Percentiles rank a stretch among this genome's conserved stretches.
phyloP scores from a whole-genome alignment of 2,888 invertebrate species.

The Drosophila fulvimacula region DNA sequence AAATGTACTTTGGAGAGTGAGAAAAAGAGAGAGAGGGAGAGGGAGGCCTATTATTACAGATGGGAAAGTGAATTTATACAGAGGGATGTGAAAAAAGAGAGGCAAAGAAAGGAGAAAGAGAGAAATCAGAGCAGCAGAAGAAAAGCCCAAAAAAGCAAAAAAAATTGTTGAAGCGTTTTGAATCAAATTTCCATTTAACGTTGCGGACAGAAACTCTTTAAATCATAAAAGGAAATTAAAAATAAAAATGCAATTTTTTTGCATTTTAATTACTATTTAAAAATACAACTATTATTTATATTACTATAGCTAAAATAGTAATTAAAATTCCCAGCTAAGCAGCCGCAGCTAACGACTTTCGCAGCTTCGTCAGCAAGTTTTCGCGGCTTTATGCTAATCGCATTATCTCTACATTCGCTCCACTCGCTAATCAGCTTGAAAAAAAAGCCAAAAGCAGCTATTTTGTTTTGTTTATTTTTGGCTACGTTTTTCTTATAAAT shows the following conservation, averaged over 20 bases:
- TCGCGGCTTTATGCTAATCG: slow-evolving; percentile 16
- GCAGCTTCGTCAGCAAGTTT: neutral
- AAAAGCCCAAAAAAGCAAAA: too few species aligned
- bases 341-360: slow-evolving; percentile 17
- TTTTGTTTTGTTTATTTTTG: slow-evolving; percentile 18
- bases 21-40: too few species aligned
- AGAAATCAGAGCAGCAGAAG: neutral
- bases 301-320: neutral
- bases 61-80: too few species aligned
- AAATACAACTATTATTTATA: neutral
- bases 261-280: neutral
- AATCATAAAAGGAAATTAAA: too few species aligned
- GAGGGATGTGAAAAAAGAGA: too few species aligned
- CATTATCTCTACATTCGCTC: neutral
- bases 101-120: neutral
- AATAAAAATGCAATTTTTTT: neutral
- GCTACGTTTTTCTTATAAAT: neutral
- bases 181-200: too few species aligned
- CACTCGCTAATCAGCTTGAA: slow-evolving; percentile 49
- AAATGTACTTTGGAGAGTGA: neutral
- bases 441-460: slow-evolving; percentile 30
- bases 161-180: too few species aligned
- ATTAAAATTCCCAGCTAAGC: neutral
- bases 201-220: too few species aligned
- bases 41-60: too few species aligned